Conservation (phyloP, 2,113 vertebrate species). For the Ceyx melanurus region DNA sequence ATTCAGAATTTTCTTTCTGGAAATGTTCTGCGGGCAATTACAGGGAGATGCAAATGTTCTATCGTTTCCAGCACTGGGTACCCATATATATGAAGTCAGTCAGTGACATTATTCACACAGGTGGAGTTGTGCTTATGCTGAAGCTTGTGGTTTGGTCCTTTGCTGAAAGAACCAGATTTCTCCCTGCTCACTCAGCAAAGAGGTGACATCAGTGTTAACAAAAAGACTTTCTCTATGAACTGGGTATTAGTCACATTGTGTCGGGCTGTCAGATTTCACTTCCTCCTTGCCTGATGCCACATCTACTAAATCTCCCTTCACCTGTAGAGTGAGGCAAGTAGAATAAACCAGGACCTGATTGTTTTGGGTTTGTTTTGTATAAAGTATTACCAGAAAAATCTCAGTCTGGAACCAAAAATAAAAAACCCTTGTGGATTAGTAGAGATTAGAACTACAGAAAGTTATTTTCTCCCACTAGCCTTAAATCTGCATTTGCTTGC, state of each 20-base stretch:
- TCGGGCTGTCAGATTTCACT: neutral
- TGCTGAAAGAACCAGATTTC: neutral
- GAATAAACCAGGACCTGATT: neutral
- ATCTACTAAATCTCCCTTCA: slow-evolving; percentile 27
- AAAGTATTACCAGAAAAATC: neutral
- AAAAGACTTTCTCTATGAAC: slow-evolving; percentile 19
- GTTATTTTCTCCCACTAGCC: neutral
- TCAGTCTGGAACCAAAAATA: neutral
- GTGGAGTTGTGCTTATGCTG: neutral
- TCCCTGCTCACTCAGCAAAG: neutral
- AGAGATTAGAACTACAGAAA: slow-evolving; percentile 15
- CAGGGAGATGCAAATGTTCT: neutral
- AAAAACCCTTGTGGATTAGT: neutral
- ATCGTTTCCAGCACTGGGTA: neutral
- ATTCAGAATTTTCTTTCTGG: neutral
- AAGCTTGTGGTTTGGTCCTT: neutral
- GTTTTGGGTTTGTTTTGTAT: neutral
- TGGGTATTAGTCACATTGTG: neutral
- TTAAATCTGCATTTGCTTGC: neutral
- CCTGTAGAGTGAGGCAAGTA: neutral
- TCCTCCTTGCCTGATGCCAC: neutral
- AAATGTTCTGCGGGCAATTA: neutral
- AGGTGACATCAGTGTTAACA: neutral
- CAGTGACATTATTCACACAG: neutral
- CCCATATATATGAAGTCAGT: neutral